These are phyloP conservation scores for Lasius platythorax DNA, from an alignment of 2,888 invertebrate species.

Conservation along the genomic window DNA sequence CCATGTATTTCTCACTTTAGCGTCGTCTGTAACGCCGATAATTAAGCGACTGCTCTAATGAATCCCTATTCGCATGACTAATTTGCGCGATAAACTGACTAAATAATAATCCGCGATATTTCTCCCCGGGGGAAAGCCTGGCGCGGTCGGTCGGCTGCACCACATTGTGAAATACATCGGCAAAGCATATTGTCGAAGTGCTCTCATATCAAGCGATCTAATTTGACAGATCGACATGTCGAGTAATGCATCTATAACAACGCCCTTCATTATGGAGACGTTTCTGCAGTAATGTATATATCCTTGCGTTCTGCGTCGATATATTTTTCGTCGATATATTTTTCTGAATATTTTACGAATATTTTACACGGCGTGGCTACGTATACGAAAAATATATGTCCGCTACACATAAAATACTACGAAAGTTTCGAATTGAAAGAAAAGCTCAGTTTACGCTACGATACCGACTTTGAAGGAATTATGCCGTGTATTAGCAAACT, in stretches of 20 bases:
- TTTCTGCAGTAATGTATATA: not conserved
- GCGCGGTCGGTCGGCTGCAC: conserved; percentile 69
- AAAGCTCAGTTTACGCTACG: not conserved
- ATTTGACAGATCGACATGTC: conserved; percentile 69
- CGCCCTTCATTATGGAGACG: not conserved
- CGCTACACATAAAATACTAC: not conserved
- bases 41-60: conserved; percentile 78
- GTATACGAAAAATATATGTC: not conserved
- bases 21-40: conserved; percentile 72
- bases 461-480: not conserved
- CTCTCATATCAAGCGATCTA: conserved; percentile 58
- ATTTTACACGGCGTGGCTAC: not conserved
- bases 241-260: conserved; percentile 60
- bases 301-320: not conserved
- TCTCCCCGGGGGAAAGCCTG: conserved; percentile 71
- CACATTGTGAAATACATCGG: conserved; percentile 57
- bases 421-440: not conserved
- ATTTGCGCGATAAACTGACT: conserved; percentile 78
- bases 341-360: not conserved
- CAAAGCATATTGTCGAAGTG: conserved; percentile 62
- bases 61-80: conserved; percentile 79
- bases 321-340: not conserved
- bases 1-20: conserved; percentile 63
- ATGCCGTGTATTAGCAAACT: not conserved
- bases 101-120: conserved; percentile 78